Base-by-base conservation (phyloP, 1,140 invertebrate species). In the Formica selysi region DNA sequence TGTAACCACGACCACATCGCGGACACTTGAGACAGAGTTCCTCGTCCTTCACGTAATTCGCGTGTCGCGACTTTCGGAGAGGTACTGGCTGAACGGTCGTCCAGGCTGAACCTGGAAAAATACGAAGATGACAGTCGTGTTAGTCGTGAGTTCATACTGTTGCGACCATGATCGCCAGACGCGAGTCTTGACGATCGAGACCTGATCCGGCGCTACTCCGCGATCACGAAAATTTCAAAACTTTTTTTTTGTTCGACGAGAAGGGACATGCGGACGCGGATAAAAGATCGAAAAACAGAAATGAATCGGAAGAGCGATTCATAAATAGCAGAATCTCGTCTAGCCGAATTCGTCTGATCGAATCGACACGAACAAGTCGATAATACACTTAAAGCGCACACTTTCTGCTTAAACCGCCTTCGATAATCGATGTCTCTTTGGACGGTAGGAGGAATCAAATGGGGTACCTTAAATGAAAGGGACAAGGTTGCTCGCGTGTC, bases 1-100 rank as follows among this genome's bases (percentile, higher is more conserved):
- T 96, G 90, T 94, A 93, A 3, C 93, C 92, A 22, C 95, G 93
- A 29, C 93, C 93, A 85, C 96, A 96, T 65, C 93, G 92, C 1
- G 92, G 90, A 78, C 96, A 96, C 10, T 88, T 86, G 38, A 93
- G 51, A 19, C 74, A 16, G 44, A 91, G 68, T 61, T 93, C 91
- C 83, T 91, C 84, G 3, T 91, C 86, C 36, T 51, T 76, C 41
- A 92, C 74, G 62, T 92, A 89, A 87, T 80, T 90, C 7, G 91
- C 67, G 70, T 93, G 92, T 61, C 92, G 84, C 7, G 91, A 91
- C 54, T 88, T 91, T 0, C 93, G 88, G 36, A 85, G 76, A 5
- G 83, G 48, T 51, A 41, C 79, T 41, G n/a, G 62, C 16, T 59
- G 38, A 38, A 10, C 11, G 61, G 44, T 13, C 51, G 22, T n/a